Percentiles rank a stretch among this genome's conserved stretches.
These are phyloP conservation scores for Seriola rivoliana DNA, from an alignment of 2,113 vertebrate genomes.

Conservation along the genomic window DNA sequence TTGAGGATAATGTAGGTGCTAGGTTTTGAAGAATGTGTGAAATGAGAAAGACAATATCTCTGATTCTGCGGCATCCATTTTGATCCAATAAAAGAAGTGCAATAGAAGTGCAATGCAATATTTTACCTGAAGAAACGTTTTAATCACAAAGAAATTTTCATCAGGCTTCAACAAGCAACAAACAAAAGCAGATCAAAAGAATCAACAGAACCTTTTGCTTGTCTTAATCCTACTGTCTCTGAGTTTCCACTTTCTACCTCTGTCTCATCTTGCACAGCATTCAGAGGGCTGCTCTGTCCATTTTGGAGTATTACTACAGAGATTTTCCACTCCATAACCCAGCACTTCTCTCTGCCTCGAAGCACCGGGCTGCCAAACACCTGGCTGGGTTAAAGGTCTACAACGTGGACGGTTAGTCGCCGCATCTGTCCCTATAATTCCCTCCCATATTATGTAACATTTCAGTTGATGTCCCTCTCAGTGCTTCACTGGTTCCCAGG, in stretches of 20 bases:
- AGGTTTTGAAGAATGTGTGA: neutral
- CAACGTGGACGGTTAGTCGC: constrained; percentile 92
- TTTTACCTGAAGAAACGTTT: neutral
- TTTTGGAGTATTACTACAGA: constrained; percentile 96
- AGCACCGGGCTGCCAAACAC: constrained; percentile 91
- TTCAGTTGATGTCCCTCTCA: neutral
- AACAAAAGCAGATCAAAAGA: too few species aligned
- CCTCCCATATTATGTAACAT: neutral
- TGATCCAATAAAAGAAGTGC: too few species aligned
- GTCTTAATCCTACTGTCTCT: neutral
- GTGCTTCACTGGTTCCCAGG: neutral
- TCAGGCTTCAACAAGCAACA: too few species aligned
- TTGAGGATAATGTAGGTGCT: neutral
- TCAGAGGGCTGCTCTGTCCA: constrained; percentile 92
- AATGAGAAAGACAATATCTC: too few species aligned
- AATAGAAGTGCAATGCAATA: neutral
- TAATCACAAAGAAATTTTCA: neutral
- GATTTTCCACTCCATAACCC: constrained; percentile 95
- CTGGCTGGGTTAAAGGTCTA: constrained; percentile 95
- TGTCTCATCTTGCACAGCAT: constrained; percentile 83
- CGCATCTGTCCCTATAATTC: constrained; percentile 5
- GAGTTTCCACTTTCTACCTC: constrained; percentile 16
- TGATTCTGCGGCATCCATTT: too few species aligned
- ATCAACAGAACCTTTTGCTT: neutral
- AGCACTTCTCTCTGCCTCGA: constrained; percentile 90